Conservation (phyloP, 2,888 invertebrate species). For the Tipula confusa region DNA sequence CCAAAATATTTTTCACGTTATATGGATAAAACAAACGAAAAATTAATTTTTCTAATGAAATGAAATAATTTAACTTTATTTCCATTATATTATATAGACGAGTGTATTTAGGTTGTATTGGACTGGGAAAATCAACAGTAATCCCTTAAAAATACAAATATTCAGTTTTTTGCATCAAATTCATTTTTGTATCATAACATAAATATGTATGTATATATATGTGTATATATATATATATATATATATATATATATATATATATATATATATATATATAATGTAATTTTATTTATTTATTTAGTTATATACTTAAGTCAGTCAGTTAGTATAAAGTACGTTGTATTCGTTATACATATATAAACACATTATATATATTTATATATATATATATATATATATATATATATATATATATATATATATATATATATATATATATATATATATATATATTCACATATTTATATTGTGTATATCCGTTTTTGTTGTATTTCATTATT, state of each 20-base stretch:
- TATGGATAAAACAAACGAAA: no score
- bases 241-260: conserved; percentile 29
- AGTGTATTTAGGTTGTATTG: no score
- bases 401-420: neutral
- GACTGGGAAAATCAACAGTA: no score
- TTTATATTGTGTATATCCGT: conserved; percentile 27
- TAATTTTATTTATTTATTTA: conserved; percentile 22
- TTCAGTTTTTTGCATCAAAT: neutral
- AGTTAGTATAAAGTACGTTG: neutral
- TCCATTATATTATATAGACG: no score
- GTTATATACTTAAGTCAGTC: neutral
- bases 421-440: neutral
- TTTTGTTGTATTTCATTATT: conserved; percentile 36
- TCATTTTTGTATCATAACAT: neutral
- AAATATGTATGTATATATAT: conserved; percentile 31
- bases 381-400: neutral
- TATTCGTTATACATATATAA: neutral
- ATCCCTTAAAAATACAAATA: neutral
- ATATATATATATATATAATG: conserved; percentile 28
- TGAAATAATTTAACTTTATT: no score
- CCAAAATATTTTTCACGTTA: no score
- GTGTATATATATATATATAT: conserved; percentile 30
- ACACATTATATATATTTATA: neutral
- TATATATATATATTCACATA: neutral
- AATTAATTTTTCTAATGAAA: no score